These are phyloP conservation scores for Epizoanthus fatuus DNA, from an alignment of 92 coral and sea anemone species.

Conservation along the genomic window DNA sequence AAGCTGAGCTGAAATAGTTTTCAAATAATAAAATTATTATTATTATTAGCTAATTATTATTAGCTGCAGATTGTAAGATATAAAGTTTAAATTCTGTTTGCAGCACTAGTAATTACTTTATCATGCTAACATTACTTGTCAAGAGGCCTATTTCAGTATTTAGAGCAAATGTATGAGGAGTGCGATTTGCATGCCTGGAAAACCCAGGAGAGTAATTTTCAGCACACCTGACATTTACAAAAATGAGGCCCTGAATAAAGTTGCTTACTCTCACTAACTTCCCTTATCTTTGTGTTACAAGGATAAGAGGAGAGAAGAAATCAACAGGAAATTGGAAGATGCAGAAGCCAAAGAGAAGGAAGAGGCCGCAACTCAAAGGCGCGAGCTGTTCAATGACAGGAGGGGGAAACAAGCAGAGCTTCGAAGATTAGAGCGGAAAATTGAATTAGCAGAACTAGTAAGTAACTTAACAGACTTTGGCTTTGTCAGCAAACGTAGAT, in stretches of 20 bases:
- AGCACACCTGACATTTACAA: too few relatives aligned
- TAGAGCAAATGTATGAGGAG: too few relatives aligned
- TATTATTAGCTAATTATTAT: too few relatives aligned
- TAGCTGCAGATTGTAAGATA: too few relatives aligned
- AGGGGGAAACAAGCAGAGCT: constrained; percentile 95
- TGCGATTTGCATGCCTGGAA: too few relatives aligned
- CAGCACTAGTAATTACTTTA: too few relatives aligned
- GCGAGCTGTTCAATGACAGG: constrained; percentile 87
- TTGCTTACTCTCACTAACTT: not conserved
- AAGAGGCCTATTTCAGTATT: too few relatives aligned
- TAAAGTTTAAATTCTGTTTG: too few relatives aligned
- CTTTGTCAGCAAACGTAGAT: not conserved
- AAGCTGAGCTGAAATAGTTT: too few relatives aligned
- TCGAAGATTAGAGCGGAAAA: constrained; percentile 81
- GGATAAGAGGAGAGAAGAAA: constrained; percentile 96
- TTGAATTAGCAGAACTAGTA: constrained; percentile 95
- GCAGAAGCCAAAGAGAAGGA: constrained; percentile 95
- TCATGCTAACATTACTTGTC: too few relatives aligned
- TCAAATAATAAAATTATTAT: too few relatives aligned
- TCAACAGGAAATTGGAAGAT: constrained; percentile 94
- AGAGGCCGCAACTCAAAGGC: constrained; percentile 80
- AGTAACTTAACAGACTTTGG: not conserved
- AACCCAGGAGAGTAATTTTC: too few relatives aligned
- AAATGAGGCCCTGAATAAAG: not conserved
- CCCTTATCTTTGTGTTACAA: constrained; percentile 11